phyloP scores from a whole-genome alignment of 2,797 vertebrate genomes.

The Fistularia commersonii region DNA sequence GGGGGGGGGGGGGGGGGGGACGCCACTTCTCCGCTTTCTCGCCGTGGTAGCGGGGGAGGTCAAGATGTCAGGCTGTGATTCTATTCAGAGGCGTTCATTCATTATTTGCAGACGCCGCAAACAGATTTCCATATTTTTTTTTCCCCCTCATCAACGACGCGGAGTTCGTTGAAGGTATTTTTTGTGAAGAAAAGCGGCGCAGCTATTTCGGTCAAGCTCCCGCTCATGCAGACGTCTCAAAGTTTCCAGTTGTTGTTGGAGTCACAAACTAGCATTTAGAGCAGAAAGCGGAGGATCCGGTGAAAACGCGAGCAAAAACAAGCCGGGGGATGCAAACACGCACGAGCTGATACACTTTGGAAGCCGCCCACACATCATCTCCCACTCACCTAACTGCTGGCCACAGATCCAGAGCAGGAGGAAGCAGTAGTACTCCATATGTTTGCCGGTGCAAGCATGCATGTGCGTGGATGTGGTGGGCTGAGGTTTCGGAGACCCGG shows the following conservation, averaged over 20 bases:
- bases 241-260: constrained; percentile 35
- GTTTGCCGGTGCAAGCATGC: constrained; percentile 38
- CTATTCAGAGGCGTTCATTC: constrained; percentile 18
- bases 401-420: constrained; percentile 84
- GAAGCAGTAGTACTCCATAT: constrained; percentile 86
- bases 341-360: constrained; percentile 5
- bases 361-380: constrained; percentile 18
- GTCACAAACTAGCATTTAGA: constrained; percentile 25
- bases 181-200: background rate
- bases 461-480: constrained; percentile 40
- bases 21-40: constrained; percentile 35
- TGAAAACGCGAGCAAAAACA: constrained; percentile 6
- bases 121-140: too few relatives aligned
- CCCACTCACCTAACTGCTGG: constrained; percentile 83
- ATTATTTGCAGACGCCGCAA: background rate
- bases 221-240: constrained; percentile 9
- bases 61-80: constrained; percentile 33
- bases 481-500: constrained; percentile 62
- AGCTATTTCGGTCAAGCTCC: constrained; percentile 8
- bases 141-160: too few relatives aligned
- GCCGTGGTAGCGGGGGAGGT: constrained; percentile 17
- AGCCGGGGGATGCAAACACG: background rate
- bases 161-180: too few relatives aligned
- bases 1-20: constrained; percentile 2
- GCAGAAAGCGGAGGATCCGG: background rate